Evolutionary conservation across 2,797 vertebrate genomes (phyloP), one percentile per base, ranked within the genome.

Genomic region (Strix occidentalis): DNA sequence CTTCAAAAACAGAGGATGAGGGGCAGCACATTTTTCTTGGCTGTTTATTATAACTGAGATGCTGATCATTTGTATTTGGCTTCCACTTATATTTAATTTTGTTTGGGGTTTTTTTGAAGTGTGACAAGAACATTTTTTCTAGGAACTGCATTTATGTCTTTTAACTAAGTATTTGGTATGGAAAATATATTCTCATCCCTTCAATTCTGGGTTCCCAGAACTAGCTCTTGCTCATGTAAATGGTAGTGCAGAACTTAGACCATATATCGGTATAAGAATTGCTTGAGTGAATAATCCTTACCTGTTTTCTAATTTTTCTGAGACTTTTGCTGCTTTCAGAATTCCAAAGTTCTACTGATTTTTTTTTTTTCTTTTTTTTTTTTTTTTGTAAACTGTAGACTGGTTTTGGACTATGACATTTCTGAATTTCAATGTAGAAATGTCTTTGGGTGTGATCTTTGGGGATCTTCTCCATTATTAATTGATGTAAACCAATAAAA

Each of bases 11-110:
- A 8, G 41, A 70, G 39, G 9, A 65, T 56, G 31, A 81, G 65
- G 85, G 33, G 63, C 65, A 92, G 50, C 17, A 20, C 6, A 12
- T 83, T 89, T 92, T 71, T 81, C 51, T 85, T 65, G 26, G 15
- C 89, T 87, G 64, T 46, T 58, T 79, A 8, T 28, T 65, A 11
- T 20, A 82, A 64, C 46, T 10, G 45, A 95, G 57, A 43, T 20
- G 20, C 37, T 83, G 71, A 33, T 60, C 1, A 0, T 82, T 76
- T 58, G 20, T 85, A n/a, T 74, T 92, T 82, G 33, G 23, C 45
- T 87, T 94, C 71, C 61, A 87, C 31, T 64, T 68, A 43, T 41
- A 85, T 91, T 95, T 66, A 54, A 24, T 64, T 80, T 95, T 85
- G 25, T 74, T 71, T 68, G 16, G 16, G 11, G 11, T 50, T 85